phyloP scores from a whole-genome alignment of 30 jellyfish, hydroid and myxozoan species.

The Chrysaora quinquecirrha region DNA sequence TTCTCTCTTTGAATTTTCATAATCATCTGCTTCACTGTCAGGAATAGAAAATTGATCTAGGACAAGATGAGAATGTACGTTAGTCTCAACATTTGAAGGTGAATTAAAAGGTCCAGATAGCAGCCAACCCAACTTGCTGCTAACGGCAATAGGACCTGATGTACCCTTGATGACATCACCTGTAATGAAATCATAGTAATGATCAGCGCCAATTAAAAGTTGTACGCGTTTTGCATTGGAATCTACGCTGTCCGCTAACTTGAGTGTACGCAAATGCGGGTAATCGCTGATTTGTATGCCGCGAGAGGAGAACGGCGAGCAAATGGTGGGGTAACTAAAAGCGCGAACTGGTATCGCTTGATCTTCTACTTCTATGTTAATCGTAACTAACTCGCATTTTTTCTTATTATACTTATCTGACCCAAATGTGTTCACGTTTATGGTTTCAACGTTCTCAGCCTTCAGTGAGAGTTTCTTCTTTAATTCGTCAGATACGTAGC shows the following conservation, averaged over 20 bases:
- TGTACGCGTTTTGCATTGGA: not conserved
- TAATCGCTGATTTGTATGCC: not conserved
- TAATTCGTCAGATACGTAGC: not conserved
- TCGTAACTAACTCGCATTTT: not conserved
- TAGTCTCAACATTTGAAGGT: constrained; percentile 1
- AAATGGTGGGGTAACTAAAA: not conserved
- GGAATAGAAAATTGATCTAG: constrained; percentile 20
- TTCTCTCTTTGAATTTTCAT: constrained; percentile 28
- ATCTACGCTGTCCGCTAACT: not conserved
- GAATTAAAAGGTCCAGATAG: constrained; percentile 32
- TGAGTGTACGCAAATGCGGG: not conserved
- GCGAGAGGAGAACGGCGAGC: not conserved
- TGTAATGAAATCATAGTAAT: constrained; percentile 22
- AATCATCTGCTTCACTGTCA: constrained; percentile 5
- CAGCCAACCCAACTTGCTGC: constrained; percentile 70
- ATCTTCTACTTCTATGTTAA: not conserved
- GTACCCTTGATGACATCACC: constrained; percentile 46
- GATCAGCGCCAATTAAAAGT: constrained; percentile 46
- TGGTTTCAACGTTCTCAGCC: not conserved
- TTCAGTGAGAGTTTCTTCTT: constrained; percentile 7
- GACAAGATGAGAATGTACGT: constrained; percentile 33
- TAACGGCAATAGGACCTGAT: constrained; percentile 61
- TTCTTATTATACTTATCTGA: not conserved
- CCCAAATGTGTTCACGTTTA: not conserved
- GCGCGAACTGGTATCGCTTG: not conserved